These are phyloP conservation scores for Rhorus exstirpatorius DNA, from an alignment of 2,888 invertebrate genomes.

Conservation along the genomic window DNA sequence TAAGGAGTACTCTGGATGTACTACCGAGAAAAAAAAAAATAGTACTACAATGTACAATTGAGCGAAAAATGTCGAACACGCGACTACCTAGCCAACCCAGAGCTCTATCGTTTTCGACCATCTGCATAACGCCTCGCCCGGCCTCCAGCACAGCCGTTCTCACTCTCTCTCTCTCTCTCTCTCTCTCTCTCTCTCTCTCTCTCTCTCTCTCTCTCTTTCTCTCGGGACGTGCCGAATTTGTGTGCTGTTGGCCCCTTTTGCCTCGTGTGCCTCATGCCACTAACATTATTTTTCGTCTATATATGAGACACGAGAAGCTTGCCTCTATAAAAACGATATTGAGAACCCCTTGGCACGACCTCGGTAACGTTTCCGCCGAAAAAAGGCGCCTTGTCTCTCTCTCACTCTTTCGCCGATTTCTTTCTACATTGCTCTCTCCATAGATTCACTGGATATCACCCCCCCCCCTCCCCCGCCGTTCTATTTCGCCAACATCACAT, in stretches of 20 bases:
- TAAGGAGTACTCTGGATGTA: no score
- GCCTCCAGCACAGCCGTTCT: constrained; percentile 65
- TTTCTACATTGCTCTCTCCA: constrained; percentile 58
- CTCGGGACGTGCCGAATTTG: constrained; percentile 51
- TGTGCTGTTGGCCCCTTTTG: constrained; percentile 56
- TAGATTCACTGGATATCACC: constrained; percentile 50
- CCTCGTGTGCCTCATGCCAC: constrained; percentile 62
- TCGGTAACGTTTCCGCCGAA: constrained; percentile 82
- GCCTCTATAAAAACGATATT: constrained; percentile 49
- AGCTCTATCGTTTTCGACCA: constrained; percentile 69
- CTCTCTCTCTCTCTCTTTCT: constrained; percentile 16
- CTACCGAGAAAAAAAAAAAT: no score
- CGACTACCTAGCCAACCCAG: constrained; percentile 55
- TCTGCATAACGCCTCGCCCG: constrained; percentile 69
- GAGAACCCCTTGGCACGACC: constrained; percentile 77
- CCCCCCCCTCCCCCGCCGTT: constrained; percentile 47
- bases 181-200: constrained; percentile 26
- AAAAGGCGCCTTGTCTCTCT: constrained; percentile 66
- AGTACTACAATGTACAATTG: constrained; percentile 46
- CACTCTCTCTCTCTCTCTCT: constrained; percentile 42
- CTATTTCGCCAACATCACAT: constrained; percentile 35
- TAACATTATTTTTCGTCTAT: constrained; percentile 63
- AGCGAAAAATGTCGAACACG: constrained; percentile 64
- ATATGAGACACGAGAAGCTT: constrained; percentile 52
- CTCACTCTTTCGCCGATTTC: constrained; percentile 65